phyloP scores from a whole-genome alignment of 2,797 vertebrate species.

The Lutjanus campechanus region DNA sequence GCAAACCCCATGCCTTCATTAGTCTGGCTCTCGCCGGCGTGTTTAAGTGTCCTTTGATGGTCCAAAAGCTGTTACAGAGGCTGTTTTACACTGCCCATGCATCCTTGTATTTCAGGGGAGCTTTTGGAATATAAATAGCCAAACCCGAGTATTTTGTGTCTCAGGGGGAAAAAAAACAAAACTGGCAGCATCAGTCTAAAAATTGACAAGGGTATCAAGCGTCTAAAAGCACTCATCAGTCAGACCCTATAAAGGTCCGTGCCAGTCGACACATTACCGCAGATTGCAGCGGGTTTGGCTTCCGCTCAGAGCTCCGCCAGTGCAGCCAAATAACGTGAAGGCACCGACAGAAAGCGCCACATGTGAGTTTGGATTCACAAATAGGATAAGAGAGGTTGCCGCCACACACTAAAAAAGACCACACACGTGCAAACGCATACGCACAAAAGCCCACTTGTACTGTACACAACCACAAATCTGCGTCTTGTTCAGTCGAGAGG shows the following conservation, averaged over 20 bases:
- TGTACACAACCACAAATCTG: conserved; percentile 34
- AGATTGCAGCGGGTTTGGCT: conserved; percentile 42
- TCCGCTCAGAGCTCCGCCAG: conserved; percentile 11
- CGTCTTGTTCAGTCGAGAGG: conserved; percentile 20
- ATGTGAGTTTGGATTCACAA: conserved; percentile 37
- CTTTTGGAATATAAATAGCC: conserved; percentile 23
- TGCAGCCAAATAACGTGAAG: conserved; percentile 20
- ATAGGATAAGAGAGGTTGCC: conserved; percentile 34
- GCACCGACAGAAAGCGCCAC: conserved; percentile 16
- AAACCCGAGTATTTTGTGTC: conserved; percentile 23
- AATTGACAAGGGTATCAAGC: conserved; percentile 38
- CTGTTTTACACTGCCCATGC: background rate
- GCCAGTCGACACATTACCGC: conserved; percentile 51
- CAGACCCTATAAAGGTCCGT: conserved; percentile 3
- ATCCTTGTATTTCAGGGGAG: conserved; percentile 12
- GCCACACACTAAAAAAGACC: conserved; percentile 25
- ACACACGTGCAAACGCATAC: conserved; percentile 22
- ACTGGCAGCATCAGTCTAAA: conserved; percentile 22
- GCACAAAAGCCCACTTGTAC: conserved; percentile 20
- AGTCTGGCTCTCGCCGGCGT: conserved; percentile 43
- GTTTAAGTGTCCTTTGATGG: conserved; percentile 46
- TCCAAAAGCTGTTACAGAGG: conserved; percentile 24
- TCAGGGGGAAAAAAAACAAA: conserved; percentile 25
- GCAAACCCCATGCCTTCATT: conserved; percentile 54
- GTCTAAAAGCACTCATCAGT: conserved; percentile 52